phyloP scores from a whole-genome alignment of 2,888 invertebrate species.

The Apoda limacodes region DNA sequence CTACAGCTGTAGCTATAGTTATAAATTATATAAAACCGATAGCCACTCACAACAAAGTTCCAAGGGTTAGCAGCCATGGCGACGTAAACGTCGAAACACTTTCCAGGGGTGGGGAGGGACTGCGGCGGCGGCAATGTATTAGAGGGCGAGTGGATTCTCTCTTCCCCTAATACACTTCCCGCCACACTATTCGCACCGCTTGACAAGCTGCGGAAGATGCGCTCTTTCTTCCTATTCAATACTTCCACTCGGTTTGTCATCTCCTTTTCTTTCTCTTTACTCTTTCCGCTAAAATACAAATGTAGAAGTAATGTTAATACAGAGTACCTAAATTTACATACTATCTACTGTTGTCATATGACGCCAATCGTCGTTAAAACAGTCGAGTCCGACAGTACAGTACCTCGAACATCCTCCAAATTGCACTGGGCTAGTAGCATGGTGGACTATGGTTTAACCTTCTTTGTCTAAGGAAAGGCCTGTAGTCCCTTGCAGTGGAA shows the following conservation, averaged over 20 bases:
- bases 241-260: constrained; percentile 44
- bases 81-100: constrained; percentile 77
- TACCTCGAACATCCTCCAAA: no score
- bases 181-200: constrained; percentile 12
- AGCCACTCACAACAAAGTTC: constrained; percentile 73
- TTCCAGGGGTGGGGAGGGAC: constrained; percentile 50
- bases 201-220: constrained; percentile 46
- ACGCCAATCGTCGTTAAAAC: no score
- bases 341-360: no score
- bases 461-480: no score
- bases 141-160: constrained; percentile 26
- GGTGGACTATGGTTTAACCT: no score
- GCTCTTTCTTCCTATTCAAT: constrained; percentile 56
- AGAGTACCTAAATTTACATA: no score
- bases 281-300: no score
- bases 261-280: constrained; percentile 37
- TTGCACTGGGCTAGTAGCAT: no score
- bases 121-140: constrained; percentile 40
- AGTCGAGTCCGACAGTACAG: no score
- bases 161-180: constrained; percentile 12
- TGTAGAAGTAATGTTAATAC: no score
- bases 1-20: neutral
- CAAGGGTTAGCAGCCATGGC: constrained; percentile 83
- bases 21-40: neutral
- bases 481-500: no score